These are phyloP conservation scores for Xiphorhynchus elegans DNA, from an alignment of 2,113 vertebrate species.

Conservation along the genomic window DNA sequence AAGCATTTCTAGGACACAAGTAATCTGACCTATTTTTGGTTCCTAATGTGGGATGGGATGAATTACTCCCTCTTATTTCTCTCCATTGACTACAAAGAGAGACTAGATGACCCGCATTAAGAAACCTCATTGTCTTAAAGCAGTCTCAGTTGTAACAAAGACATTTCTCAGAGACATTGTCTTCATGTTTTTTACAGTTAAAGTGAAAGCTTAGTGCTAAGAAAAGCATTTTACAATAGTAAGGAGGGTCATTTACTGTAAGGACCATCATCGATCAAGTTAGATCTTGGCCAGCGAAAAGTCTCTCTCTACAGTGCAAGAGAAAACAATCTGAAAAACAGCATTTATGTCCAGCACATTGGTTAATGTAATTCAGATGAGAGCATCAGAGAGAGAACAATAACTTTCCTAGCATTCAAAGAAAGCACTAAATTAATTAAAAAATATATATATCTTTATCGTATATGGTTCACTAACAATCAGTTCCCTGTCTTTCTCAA, in stretches of 20 bases:
- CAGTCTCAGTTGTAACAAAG: not conserved
- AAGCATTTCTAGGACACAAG: constrained; percentile 40
- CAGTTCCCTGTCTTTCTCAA: not conserved
- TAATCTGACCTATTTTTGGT: constrained; percentile 26
- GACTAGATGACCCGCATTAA: not conserved
- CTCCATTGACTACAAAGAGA: not conserved
- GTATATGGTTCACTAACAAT: not conserved
- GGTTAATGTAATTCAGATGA: not conserved
- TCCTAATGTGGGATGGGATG: not conserved
- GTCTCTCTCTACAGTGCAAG: not conserved
- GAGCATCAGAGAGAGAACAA: not conserved
- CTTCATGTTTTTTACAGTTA: not conserved
- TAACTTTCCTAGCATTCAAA: not conserved
- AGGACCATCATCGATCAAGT: not conserved
- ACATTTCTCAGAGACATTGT: not conserved
- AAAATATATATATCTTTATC: not conserved
- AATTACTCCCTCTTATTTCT: not conserved
- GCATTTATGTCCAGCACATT: not conserved
- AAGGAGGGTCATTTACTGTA: not conserved
- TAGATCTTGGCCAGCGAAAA: not conserved
- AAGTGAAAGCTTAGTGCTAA: not conserved
- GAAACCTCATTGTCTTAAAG: not conserved
- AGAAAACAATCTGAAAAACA: constrained; percentile 4
- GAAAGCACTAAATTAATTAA: not conserved
- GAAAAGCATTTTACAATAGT: not conserved